Percentiles rank a stretch among this genome's conserved stretches.
phyloP scores from a whole-genome alignment of 2,888 invertebrate genomes.

The Acronicta psi region DNA sequence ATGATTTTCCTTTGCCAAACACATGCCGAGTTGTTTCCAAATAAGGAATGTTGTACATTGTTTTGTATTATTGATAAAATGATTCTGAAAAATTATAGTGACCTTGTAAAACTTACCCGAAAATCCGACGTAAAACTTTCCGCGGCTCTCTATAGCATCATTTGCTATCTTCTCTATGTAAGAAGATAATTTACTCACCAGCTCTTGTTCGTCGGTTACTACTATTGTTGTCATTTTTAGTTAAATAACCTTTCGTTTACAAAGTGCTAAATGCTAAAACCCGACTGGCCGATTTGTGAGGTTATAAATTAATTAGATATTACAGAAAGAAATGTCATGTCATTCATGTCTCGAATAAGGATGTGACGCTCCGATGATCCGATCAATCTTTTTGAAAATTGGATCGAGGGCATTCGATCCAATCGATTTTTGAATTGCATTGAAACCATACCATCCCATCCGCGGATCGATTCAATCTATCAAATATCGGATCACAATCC shows the following conservation, averaged over 20 bases:
- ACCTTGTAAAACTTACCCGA: constrained; percentile 90
- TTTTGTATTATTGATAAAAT: not conserved
- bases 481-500: no score
- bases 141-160: constrained; percentile 90
- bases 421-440: no score
- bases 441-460: no score
- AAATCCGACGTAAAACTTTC: constrained; percentile 92
- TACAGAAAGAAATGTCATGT: constrained; percentile 25
- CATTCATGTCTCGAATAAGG: constrained; percentile 1
- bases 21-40: not conserved
- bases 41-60: not conserved
- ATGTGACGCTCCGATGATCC: no score
- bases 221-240: constrained; percentile 81
- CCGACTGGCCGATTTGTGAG: constrained; percentile 18
- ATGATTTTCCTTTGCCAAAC: no score
- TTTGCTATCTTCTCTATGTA: constrained; percentile 91
- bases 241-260: not conserved
- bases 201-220: constrained; percentile 87
- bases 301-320: constrained; percentile 29
- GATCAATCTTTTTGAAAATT: no score
- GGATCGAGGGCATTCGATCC: no score
- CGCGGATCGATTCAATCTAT: no score
- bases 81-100: constrained; percentile 9
- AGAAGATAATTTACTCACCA: constrained; percentile 89
- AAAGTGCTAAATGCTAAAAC: not conserved